Base-by-base conservation (phyloP, 2,113 vertebrate genomes). In the Hydrochoerus hydrochaeris region DNA sequence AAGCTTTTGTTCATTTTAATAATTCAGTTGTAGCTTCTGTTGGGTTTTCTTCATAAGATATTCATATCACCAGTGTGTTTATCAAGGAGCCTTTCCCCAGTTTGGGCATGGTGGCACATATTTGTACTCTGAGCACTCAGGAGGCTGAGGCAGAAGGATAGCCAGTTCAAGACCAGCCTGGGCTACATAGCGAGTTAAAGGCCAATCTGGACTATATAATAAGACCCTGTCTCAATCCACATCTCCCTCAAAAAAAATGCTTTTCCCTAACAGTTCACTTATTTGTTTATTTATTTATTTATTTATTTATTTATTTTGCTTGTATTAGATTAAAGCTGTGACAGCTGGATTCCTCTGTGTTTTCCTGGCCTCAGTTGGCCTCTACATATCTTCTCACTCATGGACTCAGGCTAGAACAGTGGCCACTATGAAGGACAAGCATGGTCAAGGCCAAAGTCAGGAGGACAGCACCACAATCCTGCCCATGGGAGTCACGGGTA, bases 1-100 rank as follows among this genome's bases (percentile, higher is more conserved):
- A 92, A 85, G 14, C 35, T 69, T 57, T 94, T 58, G 11, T 35
- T 71, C 46, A 88, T 92, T 93, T 94, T 85, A 92, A 58, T 30
- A 93, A 88, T 63, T 69, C 28, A 84, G 62, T 52, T 41, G 6
- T 65, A 80, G 19, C 44, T 88, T 89, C 52, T 86, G 88, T 35
- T 19, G 41, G 65, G 19, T 62, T 95, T 86, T 90, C 73, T 93
- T 93, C 83, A 30, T 28, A 77, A 62, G 58, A 81, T 57, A 84
- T 73, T 85, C 77, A 78, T 41, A 82, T 81, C 54, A 41, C 44
- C 17, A 12, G 13, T 85, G 19, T 80, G 67, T 46, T 90, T 90
- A 90, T 38, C 46, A 94, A 49, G 38, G 80, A 58, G 17, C 24
- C 85, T 96, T 28, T 71, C 41, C 73, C 41, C 73, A 11, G 28